Evolutionary conservation across 2,888 invertebrate genomes (phyloP).

Genomic region (Drosophila barbarae): DNA sequence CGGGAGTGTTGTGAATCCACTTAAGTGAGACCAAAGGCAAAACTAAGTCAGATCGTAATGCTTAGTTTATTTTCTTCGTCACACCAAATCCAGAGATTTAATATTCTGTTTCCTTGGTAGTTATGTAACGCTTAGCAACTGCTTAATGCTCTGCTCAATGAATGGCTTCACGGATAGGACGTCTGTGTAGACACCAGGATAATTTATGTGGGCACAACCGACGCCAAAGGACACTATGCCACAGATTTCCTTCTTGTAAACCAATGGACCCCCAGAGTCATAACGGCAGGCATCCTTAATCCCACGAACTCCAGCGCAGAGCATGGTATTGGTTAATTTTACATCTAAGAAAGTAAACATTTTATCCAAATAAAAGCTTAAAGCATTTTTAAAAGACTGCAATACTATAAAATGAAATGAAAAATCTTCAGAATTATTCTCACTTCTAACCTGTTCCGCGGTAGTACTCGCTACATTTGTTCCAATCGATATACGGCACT

Average conservation of each 20-base stretch:
- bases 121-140: neutral
- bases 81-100: neutral
- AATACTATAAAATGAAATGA: too few relatives aligned
- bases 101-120: neutral
- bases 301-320: constrained; percentile 60
- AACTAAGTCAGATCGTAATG: neutral
- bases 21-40: neutral
- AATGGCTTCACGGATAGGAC: constrained; percentile 77
- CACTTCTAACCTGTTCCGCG: constrained; percentile 29
- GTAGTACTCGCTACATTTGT: constrained; percentile 39
- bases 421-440: too few relatives aligned
- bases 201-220: constrained; percentile 81
- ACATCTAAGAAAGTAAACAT: constrained; percentile 7
- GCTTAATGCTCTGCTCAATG: constrained; percentile 24
- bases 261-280: constrained; percentile 75
- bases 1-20: neutral
- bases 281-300: constrained; percentile 65
- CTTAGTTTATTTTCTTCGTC: too few relatives aligned
- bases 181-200: constrained; percentile 88
- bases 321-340: constrained; percentile 53
- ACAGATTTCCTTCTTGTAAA: constrained; percentile 67
- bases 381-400: neutral
- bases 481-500: constrained; percentile 43
- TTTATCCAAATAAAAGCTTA: too few relatives aligned
- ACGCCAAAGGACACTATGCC: constrained; percentile 84